phyloP scores from a whole-genome alignment of 2,888 invertebrate genomes.

The Chorisops tibialis region DNA sequence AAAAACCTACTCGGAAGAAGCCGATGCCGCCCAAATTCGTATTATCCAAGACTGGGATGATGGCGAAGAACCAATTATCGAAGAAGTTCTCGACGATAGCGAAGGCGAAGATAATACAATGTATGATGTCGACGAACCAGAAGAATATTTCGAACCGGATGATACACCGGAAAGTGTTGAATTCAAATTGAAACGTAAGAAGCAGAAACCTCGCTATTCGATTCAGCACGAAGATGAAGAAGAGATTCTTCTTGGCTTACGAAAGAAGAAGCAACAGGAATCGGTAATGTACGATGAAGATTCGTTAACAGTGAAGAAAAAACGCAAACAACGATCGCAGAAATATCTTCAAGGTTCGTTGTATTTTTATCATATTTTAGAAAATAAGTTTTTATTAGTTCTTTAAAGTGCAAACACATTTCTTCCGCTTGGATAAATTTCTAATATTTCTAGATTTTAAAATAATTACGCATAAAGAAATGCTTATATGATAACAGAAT shows the following conservation, averaged over 20 bases:
- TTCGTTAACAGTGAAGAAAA: slow-evolving; percentile 67
- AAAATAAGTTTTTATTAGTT: not conserved
- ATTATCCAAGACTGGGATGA: slow-evolving; percentile 62
- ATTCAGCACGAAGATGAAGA: slow-evolving; percentile 59
- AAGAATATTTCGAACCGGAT: slow-evolving; percentile 57
- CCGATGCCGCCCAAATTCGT: slow-evolving; percentile 71
- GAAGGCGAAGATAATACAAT: slow-evolving; percentile 56
- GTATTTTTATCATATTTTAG: slow-evolving; percentile 40
- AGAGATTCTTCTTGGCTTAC: slow-evolving; percentile 55
- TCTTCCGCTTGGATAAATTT: not conserved
- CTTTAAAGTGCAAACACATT: not conserved
- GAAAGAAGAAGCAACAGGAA: slow-evolving; percentile 54
- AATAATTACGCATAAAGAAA: not conserved
- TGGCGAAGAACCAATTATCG: slow-evolving; percentile 57
- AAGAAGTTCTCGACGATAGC: slow-evolving; percentile 62
- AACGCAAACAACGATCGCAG: slow-evolving; percentile 64
- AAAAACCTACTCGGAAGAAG: slow-evolving; percentile 72
- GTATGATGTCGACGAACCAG: slow-evolving; percentile 55
- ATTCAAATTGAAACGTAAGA: slow-evolving; percentile 53
- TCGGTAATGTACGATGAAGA: slow-evolving; percentile 60
- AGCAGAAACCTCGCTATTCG: slow-evolving; percentile 55
- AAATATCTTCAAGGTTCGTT: slow-evolving; percentile 64
- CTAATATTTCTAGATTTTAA: not conserved
- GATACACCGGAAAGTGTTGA: slow-evolving; percentile 54
- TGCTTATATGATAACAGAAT: slow-evolving; percentile 53